Conservation (phyloP, 2,888 invertebrate genomes). For the Dasypogon diadema region DNA sequence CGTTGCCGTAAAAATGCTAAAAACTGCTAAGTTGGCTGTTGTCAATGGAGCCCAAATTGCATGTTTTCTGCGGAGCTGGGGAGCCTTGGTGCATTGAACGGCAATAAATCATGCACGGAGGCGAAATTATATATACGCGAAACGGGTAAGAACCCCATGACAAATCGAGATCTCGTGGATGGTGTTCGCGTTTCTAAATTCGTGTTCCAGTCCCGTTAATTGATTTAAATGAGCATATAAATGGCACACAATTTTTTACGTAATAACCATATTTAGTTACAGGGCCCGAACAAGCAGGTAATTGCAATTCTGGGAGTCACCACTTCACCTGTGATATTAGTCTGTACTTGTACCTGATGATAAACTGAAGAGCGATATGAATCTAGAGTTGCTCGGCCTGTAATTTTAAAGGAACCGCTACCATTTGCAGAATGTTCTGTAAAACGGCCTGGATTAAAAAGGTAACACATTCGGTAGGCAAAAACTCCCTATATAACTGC, state of each 20-base stretch:
- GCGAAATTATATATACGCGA: constrained; percentile 26
- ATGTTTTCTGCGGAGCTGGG: neutral
- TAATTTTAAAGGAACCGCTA: neutral
- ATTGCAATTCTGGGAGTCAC: constrained; percentile 31
- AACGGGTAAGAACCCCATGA: constrained; percentile 31
- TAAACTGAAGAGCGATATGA: neutral
- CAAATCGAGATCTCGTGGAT: neutral
- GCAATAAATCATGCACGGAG: constrained; percentile 43
- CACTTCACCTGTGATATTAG: constrained; percentile 34
- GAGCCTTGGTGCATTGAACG: constrained; percentile 19
- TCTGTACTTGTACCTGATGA: neutral
- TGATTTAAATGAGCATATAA: constrained; percentile 56
- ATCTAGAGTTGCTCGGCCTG: neutral
- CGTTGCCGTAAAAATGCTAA: neutral
- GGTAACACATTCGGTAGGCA: neutral
- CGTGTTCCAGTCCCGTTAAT: constrained; percentile 51
- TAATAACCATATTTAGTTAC: constrained; percentile 51
- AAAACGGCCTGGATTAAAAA: too few relatives aligned
- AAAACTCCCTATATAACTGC: neutral
- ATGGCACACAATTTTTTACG: constrained; percentile 54
- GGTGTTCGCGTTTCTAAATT: constrained; percentile 51
- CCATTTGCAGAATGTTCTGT: neutral
- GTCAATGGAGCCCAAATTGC: constrained; percentile 37
- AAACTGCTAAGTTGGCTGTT: constrained; percentile 12
- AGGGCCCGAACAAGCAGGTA: constrained; percentile 35